phyloP scores from a whole-genome alignment of 2,797 vertebrate genomes.

The Falco berigora region DNA sequence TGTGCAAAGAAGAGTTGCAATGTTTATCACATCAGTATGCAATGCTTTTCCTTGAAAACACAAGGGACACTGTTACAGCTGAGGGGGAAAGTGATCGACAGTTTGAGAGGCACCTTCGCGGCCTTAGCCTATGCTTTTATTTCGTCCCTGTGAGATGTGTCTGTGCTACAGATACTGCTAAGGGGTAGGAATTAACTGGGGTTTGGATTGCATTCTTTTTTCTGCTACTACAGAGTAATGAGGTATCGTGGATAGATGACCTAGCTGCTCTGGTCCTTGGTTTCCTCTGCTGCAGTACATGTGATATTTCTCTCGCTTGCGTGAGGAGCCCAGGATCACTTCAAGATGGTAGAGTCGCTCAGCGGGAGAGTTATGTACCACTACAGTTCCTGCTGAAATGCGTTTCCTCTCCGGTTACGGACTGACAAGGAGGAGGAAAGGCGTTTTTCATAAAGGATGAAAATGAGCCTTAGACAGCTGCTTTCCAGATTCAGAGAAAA shows the following conservation, averaged over 20 bases:
- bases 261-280: not conserved
- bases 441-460: not conserved
- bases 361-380: not conserved
- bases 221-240: not conserved
- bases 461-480: not conserved
- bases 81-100: not conserved
- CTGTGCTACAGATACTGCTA: not conserved
- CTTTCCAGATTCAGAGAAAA: conserved; percentile 5
- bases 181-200: not conserved
- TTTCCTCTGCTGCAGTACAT: not conserved
- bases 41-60: not conserved
- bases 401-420: not conserved
- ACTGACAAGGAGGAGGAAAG: not conserved
- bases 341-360: not conserved
- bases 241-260: not conserved
- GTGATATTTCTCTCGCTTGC: not conserved
- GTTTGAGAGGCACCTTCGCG: not conserved
- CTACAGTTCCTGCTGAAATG: not conserved
- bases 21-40: not conserved
- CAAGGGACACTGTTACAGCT: not conserved
- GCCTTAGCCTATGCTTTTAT: not conserved
- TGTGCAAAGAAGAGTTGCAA: not conserved
- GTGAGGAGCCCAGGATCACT: not conserved
- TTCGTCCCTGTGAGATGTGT: not conserved
- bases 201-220: not conserved